Base-by-base conservation (phyloP, 2,888 invertebrate species). In the Agrypnus murinus region DNA sequence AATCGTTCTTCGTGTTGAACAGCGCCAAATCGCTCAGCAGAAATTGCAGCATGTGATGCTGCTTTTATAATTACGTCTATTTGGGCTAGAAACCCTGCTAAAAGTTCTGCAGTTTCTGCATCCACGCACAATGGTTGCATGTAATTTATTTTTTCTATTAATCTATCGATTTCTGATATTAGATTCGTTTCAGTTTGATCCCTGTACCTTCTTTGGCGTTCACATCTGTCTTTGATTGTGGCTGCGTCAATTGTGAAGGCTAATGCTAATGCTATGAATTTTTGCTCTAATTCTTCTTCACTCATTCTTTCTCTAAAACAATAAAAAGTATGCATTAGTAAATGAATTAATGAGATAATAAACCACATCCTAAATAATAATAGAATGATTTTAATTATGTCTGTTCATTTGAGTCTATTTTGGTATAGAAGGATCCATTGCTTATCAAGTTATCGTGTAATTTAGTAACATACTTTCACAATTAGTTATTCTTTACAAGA, bases 141-240 rank as follows among this genome's bases (percentile, higher is more conserved):
- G n/a, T 83, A 81, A 1, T 53, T 75, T 17, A 82, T 77, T 75
- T 83, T 83, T 65, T 83, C 81, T 31, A 80, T 80, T 8, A 90
- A 83, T 50, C 86, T 84, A 63, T 86, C 84, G 38, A 90, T 84
- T 81, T 90, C 90, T 43, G 81, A 82, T 63, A 86, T 85, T 68
- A 90, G 84, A 81, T 90, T 90, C 69, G 84, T 85, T 81, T 90
- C 90, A 0, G 89, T 89, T 76, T 89, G 87, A 81, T 90, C 89
- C 55, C 90, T 80, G 60, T 87, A 86, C 60, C 89, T 83, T 74
- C 87, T 86, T 78, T 90, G 90, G 19, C 89, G 84, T 67, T 88
- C 87, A 62, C 88, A 84, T 58, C 90, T 81, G 75, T 88, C 86
- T 66, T 86, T 85, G 57, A 90, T 83, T 1, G 90, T 90, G 53